Percentiles rank a stretch among this genome's conserved stretches.
These are phyloP conservation scores for Dryomyza anilis DNA, from an alignment of 2,888 invertebrate species.

Conservation along the genomic window DNA sequence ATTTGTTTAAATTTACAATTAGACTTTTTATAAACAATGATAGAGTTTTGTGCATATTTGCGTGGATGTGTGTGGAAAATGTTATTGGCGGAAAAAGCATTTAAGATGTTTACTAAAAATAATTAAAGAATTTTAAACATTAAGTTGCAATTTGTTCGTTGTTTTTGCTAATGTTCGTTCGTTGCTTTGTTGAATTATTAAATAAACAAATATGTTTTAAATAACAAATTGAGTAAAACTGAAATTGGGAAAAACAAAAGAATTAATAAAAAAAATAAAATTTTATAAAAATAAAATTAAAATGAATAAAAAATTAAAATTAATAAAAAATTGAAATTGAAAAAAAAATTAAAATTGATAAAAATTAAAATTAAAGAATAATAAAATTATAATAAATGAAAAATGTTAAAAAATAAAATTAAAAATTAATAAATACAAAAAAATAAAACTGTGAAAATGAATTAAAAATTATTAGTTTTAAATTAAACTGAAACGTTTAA, in stretches of 20 bases:
- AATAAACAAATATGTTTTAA: no score
- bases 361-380: no score
- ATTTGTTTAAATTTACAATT: no score
- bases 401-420: slow-evolving; percentile 6
- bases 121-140: not conserved
- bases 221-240: no score
- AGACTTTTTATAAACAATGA: not conserved
- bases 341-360: no score
- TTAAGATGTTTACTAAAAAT: not conserved
- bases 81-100: not conserved
- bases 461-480: not conserved
- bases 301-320: no score
- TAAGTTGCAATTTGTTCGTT: not conserved
- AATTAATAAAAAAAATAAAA: no score
- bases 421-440: not conserved
- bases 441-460: not conserved
- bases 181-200: no score
- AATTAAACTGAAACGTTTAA: no score
- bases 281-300: no score
- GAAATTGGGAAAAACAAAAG: no score
- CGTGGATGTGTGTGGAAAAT: slow-evolving; percentile 18
- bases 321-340: no score
- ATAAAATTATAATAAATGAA: not conserved
- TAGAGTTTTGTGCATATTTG: not conserved
- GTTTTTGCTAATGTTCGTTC: slow-evolving; percentile 1